Conservation (phyloP, 2,888 invertebrate species). For the Tachina fera region DNA sequence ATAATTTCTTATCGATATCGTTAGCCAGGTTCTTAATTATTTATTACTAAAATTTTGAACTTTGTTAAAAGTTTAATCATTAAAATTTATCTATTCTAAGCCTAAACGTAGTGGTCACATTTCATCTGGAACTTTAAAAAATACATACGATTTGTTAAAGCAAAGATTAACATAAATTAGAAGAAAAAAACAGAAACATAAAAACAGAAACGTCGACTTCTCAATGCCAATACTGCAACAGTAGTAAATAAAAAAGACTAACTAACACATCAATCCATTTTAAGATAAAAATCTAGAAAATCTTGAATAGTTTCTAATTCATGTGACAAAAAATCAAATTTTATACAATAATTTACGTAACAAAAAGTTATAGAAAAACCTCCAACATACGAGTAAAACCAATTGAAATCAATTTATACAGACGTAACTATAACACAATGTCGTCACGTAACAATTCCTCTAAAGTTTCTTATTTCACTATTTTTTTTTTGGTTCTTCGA, state of each 20-base stretch:
- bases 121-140: not conserved
- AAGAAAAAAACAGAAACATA: conserved; percentile 3
- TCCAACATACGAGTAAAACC: conserved; percentile 48
- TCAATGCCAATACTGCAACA: conserved; percentile 34
- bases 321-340: conserved; percentile 52
- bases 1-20: too few species aligned
- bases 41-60: too few species aligned
- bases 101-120: not conserved
- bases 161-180: conserved; percentile 10
- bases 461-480: conserved; percentile 11
- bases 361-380: conserved; percentile 14
- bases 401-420: conserved; percentile 62
- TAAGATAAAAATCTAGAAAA: conserved; percentile 48
- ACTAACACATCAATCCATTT: conserved; percentile 52
- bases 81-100: too few species aligned
- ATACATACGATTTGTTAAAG: not conserved
- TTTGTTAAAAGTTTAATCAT: too few species aligned
- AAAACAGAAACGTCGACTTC: too few species aligned
- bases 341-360: conserved; percentile 47
- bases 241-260: conserved; percentile 43
- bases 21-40: too few species aligned
- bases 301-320: conserved; percentile 53
- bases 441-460: conserved; percentile 61
- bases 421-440: conserved; percentile 66
- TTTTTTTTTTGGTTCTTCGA: not conserved